phyloP scores from a whole-genome alignment of 2,797 vertebrate genomes.

The Lepus oiostolus region DNA sequence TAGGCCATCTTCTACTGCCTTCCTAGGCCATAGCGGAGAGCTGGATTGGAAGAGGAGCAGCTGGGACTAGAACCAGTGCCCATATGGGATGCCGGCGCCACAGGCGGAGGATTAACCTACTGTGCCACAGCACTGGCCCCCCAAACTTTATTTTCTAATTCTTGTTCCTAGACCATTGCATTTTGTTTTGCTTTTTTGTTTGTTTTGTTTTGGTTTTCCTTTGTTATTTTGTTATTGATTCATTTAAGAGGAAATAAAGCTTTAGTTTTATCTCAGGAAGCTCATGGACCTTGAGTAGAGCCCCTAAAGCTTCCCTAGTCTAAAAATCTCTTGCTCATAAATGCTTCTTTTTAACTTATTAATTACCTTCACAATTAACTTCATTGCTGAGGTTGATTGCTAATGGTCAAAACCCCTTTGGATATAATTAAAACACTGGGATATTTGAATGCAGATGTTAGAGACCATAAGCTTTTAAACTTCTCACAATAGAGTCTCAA shows the following conservation, averaged over 20 bases:
- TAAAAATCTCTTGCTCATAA: not conserved
- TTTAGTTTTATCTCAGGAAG: not conserved
- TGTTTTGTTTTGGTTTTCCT: not conserved
- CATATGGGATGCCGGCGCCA: too few species aligned
- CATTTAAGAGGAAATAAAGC: not conserved
- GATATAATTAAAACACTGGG: not conserved
- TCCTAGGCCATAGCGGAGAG: too few species aligned
- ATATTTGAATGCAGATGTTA: not conserved
- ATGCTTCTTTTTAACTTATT: conserved; percentile 8
- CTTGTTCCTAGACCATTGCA: not conserved
- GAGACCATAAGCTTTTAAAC: not conserved
- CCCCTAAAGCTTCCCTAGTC: not conserved
- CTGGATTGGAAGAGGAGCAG: too few species aligned
- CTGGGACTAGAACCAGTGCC: too few species aligned
- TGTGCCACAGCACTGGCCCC: too few species aligned
- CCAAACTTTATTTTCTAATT: not conserved
- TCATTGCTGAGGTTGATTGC: not conserved
- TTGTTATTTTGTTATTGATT: not conserved
- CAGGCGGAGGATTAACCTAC: too few species aligned
- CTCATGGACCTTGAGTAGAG: not conserved
- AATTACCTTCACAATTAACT: not conserved
- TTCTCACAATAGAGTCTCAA: not conserved
- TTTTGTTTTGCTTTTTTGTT: not conserved
- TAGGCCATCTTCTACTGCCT: too few species aligned
- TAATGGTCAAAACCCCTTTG: not conserved